Base-by-base conservation (phyloP, 2,113 vertebrate genomes). In the Sapajus apella region DNA sequence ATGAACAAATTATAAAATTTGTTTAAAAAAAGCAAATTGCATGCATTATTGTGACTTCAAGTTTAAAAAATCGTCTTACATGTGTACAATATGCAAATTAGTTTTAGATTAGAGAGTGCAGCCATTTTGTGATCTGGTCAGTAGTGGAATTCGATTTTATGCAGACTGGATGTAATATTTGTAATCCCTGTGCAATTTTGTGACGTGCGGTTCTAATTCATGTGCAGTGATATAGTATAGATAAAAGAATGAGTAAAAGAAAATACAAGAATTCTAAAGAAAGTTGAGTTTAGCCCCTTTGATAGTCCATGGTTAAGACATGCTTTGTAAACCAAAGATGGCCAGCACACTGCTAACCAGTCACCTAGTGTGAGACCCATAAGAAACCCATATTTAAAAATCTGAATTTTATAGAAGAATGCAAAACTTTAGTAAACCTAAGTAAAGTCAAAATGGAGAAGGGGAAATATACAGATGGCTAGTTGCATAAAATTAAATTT, bases 31-130 rank as follows among this genome's bases (percentile, higher is more conserved):
- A 97, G 94, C 98, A 98, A 98, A 99, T 99, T 99, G 99, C 99
- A 99, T 99, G 99, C 99, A 98, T 99, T 99, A 98, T 99, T 99
- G 99, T 99, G 99, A 99, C 99, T 97, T 99, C 98, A 98, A 98
- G 99, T 99, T 98, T 98, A 98, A 99, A 98, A 97, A 98, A 99
- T 98, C 98, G 98, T 99, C 99, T 99, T 99, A 99, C 99, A 98
- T 99, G 99, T 99, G 98, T 99, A 99, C 98, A 99, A 99, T 99
- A 99, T 99, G 99, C 98, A 99, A 99, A 98, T 99, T 99, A 99
- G 99, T 99, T 98, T 99, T 99, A 99, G 99, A 99, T 98, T 99
- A 99, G 99, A 99, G 98, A 99, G 99, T 98, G 99, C 98, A 99
- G 98, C 99, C 99, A 98, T 99, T 99, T 99, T 98, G 99, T 99